These are phyloP conservation scores for Thecophora atra DNA, from an alignment of 2,888 invertebrate genomes.

Conservation along the genomic window DNA sequence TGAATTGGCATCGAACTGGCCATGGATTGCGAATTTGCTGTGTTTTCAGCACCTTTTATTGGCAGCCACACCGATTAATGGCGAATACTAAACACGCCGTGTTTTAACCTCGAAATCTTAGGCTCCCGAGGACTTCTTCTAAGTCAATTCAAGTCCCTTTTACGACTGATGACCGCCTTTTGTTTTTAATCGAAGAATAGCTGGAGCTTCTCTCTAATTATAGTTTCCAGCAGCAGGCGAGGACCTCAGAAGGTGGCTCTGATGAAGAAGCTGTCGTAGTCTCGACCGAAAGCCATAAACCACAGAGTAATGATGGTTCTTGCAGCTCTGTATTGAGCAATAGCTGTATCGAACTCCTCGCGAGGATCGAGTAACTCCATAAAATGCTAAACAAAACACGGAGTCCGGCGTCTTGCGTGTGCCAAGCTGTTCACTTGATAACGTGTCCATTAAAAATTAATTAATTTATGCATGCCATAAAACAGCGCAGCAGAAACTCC, in stretches of 20 bases:
- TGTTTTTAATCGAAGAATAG: slow-evolving; percentile 8
- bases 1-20: too few relatives aligned
- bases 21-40: too few relatives aligned
- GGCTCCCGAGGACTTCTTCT: too few relatives aligned
- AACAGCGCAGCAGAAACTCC: neutral
- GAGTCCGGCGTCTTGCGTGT: neutral
- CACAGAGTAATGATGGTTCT: neutral
- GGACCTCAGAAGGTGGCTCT: neutral
- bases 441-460: slow-evolving; percentile 47
- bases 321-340: neutral
- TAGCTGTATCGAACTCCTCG: neutral
- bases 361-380: neutral
- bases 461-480: slow-evolving; percentile 48
- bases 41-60: too few relatives aligned
- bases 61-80: too few relatives aligned
- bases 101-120: too few relatives aligned
- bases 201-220: neutral
- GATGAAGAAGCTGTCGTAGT: slow-evolving; percentile 7
- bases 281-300: neutral
- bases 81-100: too few relatives aligned
- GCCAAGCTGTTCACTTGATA: slow-evolving; percentile 37
- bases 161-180: neutral
- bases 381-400: neutral
- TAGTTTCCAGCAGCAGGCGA: neutral
- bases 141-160: too few relatives aligned